phyloP scores from a whole-genome alignment of 2,888 invertebrate genomes.

The Silvanus unidentatus region DNA sequence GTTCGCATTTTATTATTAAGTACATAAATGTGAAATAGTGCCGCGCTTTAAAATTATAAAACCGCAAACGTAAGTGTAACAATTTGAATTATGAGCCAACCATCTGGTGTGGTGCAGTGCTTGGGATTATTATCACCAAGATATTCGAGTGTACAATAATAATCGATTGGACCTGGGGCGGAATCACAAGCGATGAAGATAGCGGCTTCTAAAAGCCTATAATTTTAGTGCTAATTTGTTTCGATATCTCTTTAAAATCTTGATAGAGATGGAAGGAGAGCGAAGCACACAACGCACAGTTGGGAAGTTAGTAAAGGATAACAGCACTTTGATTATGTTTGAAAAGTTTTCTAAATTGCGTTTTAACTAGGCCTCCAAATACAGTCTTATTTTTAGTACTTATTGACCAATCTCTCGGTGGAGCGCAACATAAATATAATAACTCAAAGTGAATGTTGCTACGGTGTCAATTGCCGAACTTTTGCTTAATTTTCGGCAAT shows the following conservation, averaged over 20 bases:
- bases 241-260: conserved; percentile 44
- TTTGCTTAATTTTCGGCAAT: too few species aligned
- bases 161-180: conserved; percentile 46
- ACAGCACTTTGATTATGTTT: too few species aligned
- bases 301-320: too few species aligned
- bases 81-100: conserved; percentile 42
- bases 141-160: conserved; percentile 40
- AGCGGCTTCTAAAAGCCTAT: conserved; percentile 48
- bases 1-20: conserved; percentile 29
- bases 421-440: too few species aligned
- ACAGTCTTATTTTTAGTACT: too few species aligned
- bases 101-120: conserved; percentile 41
- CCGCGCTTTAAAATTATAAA: conserved; percentile 44
- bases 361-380: too few species aligned
- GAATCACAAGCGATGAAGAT: conserved; percentile 43
- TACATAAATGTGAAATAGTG: conserved; percentile 33
- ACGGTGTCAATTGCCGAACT: too few species aligned
- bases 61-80: conserved; percentile 42
- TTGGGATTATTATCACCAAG: conserved; percentile 39
- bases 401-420: too few species aligned
- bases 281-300: conserved; percentile 10
- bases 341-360: too few species aligned
- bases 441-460: too few species aligned
- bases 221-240: conserved; percentile 48
- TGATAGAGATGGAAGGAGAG: conserved; percentile 23